A percentile compares a stretch with the other conserved stretches of the same genome.
phyloP scores from a whole-genome alignment of 2,113 vertebrate genomes.

The Grantiella picta region DNA sequence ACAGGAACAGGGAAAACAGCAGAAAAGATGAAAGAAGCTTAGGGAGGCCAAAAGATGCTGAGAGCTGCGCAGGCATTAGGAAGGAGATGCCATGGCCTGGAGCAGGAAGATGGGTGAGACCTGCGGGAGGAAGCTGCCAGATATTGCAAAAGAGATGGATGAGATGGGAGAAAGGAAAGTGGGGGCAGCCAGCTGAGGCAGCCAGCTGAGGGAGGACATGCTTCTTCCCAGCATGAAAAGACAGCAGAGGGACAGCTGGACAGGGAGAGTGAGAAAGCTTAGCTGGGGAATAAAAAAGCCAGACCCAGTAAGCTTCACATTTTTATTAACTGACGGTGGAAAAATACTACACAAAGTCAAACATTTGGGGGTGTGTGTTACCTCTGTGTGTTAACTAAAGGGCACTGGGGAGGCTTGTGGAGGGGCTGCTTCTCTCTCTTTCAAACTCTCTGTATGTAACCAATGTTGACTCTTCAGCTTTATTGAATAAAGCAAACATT shows the following conservation, averaged over 20 bases:
- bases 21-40: neutral
- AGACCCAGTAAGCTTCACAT: neutral
- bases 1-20: neutral
- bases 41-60: neutral
- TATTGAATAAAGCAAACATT: neutral
- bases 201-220: neutral
- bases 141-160: neutral
- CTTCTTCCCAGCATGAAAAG: neutral
- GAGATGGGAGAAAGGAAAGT: neutral
- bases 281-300: neutral
- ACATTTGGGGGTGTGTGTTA: neutral
- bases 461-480: neutral
- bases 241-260: neutral
- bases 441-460: neutral
- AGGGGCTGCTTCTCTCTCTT: neutral
- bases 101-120: neutral
- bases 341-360: slow-evolving; percentile 16
- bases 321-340: neutral
- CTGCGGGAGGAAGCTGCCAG: neutral
- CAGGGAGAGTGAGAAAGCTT: neutral
- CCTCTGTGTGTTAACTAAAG: neutral
- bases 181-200: neutral
- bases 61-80: neutral
- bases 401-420: neutral
- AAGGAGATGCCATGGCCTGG: neutral